Evolutionary conservation across 2,888 invertebrate species (phyloP), one percentile per base, ranked within the genome.

Genomic region (Macaria liturata): DNA sequence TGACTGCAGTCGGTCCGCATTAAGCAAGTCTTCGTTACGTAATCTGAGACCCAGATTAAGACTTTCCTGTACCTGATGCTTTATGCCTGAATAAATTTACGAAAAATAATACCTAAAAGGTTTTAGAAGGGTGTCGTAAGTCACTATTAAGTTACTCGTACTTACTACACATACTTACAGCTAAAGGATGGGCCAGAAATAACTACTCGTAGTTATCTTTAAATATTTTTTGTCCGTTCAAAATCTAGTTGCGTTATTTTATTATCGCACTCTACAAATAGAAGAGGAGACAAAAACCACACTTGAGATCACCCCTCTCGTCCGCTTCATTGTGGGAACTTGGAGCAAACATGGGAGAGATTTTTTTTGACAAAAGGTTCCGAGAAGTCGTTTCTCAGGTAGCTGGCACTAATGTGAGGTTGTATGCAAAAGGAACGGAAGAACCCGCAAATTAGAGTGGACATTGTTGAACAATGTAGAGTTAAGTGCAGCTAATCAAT

Each of bases 261-360:
- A 83, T 85, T 83, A 86, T 81, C 80, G 75, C 73, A 81, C 84
- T 84, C 80, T 74, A 86, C 82, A 85, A 88, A 86, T 86, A 86
- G 83, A 78, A 77, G 66, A 72, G 70, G 72, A 80, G 81, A 87
- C 81, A 91, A 91, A 91, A 90, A 89, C 81, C 74, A 78, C 86
- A 87, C 91, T 90, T 83, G 84, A 91, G 81, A 84, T 79, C 76
- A 85, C 87, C 87, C 84, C 83, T 84, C 84, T 83, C 81, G 77
- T 68, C 75, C 71, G 73, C 68, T 62, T 76, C 76, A 81, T 85
- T 91, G 88, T 91, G 91, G 88, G 91, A 89, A 90, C 81, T 75
- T 76, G 74, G 72, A 83, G 79, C 78, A 76, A 80, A 81, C 76
- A 74, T 81, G 77, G 82, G 84, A 80, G 81, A 76, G 71, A 71